Base-by-base conservation (phyloP, 2,113 vertebrate species). In the Cheilinus undulatus region DNA sequence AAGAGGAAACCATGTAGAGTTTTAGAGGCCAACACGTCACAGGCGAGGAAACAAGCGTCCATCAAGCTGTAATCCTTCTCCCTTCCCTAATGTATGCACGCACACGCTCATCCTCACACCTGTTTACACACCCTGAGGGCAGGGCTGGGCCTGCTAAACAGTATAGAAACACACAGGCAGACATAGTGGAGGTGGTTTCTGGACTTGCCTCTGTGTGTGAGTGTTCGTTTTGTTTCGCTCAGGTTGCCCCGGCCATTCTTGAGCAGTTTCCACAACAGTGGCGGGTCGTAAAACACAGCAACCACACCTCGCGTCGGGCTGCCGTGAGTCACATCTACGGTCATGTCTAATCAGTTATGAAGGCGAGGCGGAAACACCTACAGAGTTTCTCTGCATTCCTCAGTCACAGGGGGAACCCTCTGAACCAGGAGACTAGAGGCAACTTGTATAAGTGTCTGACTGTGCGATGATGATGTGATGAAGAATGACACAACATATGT, bases 81-180 rank as follows among this genome's bases (percentile, higher is more conserved):
- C 59, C n/a, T 50, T 83, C 46, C 52, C 64, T 73, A 72, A 77
- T 81, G 73, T 83, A 83, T 78, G 60, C 80, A 72, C 17, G 43
- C 51, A 40, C 48, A 13, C 56, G 50, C 45, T 50, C 38, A 19
- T 52, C 53, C 70, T 76, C 87, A 67, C 82, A 89, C 85, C 84
- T 87, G 85, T 85, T 73, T 78, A 80, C 82, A 86, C 84, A 69
- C 61, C 86, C 81, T 0, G 11, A 68, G 79, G 89, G 74, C 82
- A 85, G 81, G 88, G 89, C 76, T 69, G 84, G 64, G 65, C 80
- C 80, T 50, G n/a, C 32, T 74, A 80, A n/a, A 82, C 81, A 62
- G 65, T 80, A 62, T 76, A 77, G 81, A 88, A 78, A 68, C 74
- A 64, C 22, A 62, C 69, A 64, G 64, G 28, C 73, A 57, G 40